Percentiles rank a stretch among this genome's conserved stretches.
Conservation (phyloP, 2,888 invertebrate species). For the Koerneria pararmatus region DNA sequence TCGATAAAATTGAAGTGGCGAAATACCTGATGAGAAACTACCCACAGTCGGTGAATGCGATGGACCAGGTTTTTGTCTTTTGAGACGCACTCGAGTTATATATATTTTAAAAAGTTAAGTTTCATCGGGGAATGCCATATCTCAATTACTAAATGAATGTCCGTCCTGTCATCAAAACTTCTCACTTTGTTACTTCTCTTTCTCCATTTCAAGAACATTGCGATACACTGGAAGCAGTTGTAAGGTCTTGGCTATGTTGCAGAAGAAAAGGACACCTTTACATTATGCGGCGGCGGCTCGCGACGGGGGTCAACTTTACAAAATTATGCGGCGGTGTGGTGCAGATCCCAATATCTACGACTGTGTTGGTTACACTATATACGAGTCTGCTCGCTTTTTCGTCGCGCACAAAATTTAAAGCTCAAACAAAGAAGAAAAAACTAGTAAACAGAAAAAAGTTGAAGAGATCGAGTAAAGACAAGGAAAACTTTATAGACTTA, state of each 20-base stretch:
- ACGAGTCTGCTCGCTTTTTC: too few relatives aligned
- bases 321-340: constrained; percentile 68
- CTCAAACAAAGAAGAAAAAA: too few relatives aligned
- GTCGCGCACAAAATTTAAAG: too few relatives aligned
- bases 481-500: too few relatives aligned
- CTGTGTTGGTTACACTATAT: constrained; percentile 63
- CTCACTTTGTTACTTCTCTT: too few relatives aligned
- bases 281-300: constrained; percentile 70
- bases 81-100: neutral
- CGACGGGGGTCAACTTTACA: constrained; percentile 68
- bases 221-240: neutral
- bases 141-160: too few relatives aligned
- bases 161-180: too few relatives aligned
- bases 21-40: constrained; percentile 68
- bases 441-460: too few relatives aligned
- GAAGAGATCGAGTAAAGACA: too few relatives aligned
- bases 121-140: neutral
- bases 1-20: constrained; percentile 77
- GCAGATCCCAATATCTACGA: constrained; percentile 69
- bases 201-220: constrained; percentile 3
- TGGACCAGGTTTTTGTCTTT: constrained; percentile 58
- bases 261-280: constrained; percentile 72
- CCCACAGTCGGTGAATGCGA: constrained; percentile 60
- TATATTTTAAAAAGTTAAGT: constrained; percentile 19
- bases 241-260: constrained; percentile 26